These are phyloP conservation scores for Vesta saturnalis DNA, from an alignment of 2,888 invertebrate genomes.

Conservation along the genomic window DNA sequence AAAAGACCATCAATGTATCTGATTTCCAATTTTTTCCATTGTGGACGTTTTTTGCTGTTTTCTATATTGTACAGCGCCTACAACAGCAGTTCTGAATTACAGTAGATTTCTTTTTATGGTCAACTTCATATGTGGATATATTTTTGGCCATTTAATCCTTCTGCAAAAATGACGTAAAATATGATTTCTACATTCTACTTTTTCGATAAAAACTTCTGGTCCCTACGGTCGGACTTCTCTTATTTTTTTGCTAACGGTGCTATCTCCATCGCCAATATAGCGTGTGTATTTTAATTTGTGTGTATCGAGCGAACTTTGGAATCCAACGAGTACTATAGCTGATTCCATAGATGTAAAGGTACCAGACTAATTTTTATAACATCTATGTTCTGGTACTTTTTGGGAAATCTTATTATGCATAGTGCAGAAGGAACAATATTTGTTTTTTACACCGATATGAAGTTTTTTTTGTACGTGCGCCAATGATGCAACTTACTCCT, in stretches of 20 bases:
- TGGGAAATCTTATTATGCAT: conserved; percentile 3
- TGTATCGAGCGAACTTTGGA: conserved; percentile 15
- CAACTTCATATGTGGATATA: neutral
- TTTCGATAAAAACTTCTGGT: conserved; percentile 16
- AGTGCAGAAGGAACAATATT: conserved; percentile 4
- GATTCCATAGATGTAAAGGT: conserved; percentile 19
- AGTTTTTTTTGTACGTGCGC: conserved; percentile 12
- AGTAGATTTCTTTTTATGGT: neutral
- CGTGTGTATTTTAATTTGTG: conserved; percentile 20
- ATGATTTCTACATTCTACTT: conserved; percentile 21
- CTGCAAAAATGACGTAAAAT: conserved; percentile 19
- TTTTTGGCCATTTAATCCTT: neutral
- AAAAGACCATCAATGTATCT: neutral
- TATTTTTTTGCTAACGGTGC: conserved; percentile 20
- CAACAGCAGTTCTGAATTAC: neutral
- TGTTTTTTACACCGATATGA: conserved; percentile 18
- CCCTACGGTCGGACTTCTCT: conserved; percentile 14
- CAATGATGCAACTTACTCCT: conserved; percentile 23
- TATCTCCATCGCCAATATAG: conserved; percentile 20
- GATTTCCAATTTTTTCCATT: neutral
- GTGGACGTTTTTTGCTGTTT: neutral
- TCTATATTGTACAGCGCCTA: neutral
- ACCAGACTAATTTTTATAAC: conserved; percentile 18
- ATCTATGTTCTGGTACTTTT: conserved; percentile 14
- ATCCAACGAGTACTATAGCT: conserved; percentile 6